These are phyloP conservation scores for Notolabrus celidotus DNA, from an alignment of 2,797 vertebrate species.

Conservation along the genomic window DNA sequence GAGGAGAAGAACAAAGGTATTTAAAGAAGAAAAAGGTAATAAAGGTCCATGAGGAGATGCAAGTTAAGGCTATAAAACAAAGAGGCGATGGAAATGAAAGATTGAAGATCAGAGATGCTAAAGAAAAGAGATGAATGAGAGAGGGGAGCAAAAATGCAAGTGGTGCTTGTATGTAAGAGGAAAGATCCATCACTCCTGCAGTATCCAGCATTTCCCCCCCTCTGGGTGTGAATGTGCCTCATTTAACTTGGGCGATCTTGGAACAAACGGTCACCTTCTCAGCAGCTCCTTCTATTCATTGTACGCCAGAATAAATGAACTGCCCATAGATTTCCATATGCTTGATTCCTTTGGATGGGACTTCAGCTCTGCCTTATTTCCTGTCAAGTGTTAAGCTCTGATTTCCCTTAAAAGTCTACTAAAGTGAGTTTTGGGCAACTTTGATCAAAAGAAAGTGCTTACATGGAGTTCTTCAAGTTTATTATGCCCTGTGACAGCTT, in stretches of 20 bases:
- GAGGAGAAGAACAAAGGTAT: background rate
- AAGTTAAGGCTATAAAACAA: no score
- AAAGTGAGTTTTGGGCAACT: slow-evolving; percentile 68
- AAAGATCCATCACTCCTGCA: slow-evolving; percentile 37
- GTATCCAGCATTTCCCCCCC: slow-evolving; percentile 52
- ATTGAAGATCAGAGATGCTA: no score
- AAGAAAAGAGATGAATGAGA: no score
- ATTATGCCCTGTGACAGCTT: slow-evolving; percentile 55
- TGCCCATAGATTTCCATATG: slow-evolving; percentile 76
- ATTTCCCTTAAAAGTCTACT: slow-evolving; percentile 75
- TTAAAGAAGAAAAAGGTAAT: background rate
- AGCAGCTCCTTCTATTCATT: slow-evolving; percentile 73
- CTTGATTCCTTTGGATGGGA: slow-evolving; percentile 70
- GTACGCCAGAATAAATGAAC: slow-evolving; percentile 75
- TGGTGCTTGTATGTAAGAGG: slow-evolving; percentile 14
- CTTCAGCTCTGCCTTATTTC: slow-evolving; percentile 68
- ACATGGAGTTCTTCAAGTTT: slow-evolving; percentile 65
- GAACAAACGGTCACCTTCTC: slow-evolving; percentile 62
- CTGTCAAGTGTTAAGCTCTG: slow-evolving; percentile 65
- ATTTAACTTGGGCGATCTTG: slow-evolving; percentile 69
- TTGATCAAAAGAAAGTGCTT: slow-evolving; percentile 71
- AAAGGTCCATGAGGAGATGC: background rate
- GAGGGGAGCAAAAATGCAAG: slow-evolving; percentile 38
- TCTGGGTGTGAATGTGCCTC: slow-evolving; percentile 64
- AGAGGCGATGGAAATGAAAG: no score